Base-by-base conservation (phyloP, 2,888 invertebrate species). In the Bembecia ichneumoniformis region DNA sequence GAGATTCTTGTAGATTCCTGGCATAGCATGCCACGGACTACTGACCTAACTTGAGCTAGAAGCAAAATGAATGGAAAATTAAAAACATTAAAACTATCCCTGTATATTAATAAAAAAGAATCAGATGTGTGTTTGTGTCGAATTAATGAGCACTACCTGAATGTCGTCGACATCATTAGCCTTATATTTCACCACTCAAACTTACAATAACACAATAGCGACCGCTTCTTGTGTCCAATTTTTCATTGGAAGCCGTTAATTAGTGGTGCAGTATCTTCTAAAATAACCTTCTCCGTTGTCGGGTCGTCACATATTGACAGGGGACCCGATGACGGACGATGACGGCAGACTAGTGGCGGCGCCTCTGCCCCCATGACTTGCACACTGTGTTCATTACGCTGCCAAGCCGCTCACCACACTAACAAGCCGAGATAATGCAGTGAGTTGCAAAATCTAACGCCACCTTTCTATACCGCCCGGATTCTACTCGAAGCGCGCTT, bases 391-490 rank as follows among this genome's bases (percentile, higher is more conserved):
- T 86, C 82, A 84, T 82, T 84, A 84, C 78, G 71, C 55, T 54
- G 50, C 52, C 62, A 65, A 64, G 64, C 61, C 62, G 65, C 61
- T 65, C 64, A 67, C 63, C 58, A 59, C 74, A 80, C 84, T 87
- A 87, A 87, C 87, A 84, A 87, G 87, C 83, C 77, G 60, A 69
- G 82, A 79, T 84, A 86, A 86, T 84, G 82, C 86, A 82, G 77
- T 87, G 87, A 87, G 68, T 87, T 83, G 87, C 84, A 81, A 83
- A 87, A 79, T 46, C 60, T 17, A 63, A 54, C 58, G 50, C 53
- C 51, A 51, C 56, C 44, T 16, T 46, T 34, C 13, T 46, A 46
- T 44, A n/a, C n/a, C n/a, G 11, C 11, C 47, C 59, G 28, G 63
- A 54, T 64, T 68, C 67, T 48, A 51, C 47, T 45, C 17, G 15